These are phyloP conservation scores for Sylvia atricapilla DNA, from an alignment of 2,113 vertebrate genomes.

Conservation along the genomic window DNA sequence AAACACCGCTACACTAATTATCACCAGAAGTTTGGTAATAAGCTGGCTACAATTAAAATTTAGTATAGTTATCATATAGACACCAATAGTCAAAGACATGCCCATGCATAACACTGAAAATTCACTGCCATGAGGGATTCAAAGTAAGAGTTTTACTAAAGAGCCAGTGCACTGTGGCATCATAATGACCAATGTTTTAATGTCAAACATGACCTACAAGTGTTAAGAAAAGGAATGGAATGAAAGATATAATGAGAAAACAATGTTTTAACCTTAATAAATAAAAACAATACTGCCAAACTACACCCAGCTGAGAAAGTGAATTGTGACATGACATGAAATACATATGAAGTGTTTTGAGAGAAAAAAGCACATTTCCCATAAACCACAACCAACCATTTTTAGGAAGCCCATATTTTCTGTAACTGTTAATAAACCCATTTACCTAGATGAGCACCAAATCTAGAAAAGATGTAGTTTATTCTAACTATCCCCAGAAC, in stretches of 20 bases:
- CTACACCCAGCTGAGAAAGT: neutral
- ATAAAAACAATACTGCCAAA: neutral
- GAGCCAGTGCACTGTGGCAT: neutral
- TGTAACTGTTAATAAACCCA: neutral
- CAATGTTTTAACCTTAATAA: neutral
- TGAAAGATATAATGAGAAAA: neutral
- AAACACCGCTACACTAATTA: neutral
- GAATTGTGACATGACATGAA: neutral
- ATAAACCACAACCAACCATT: neutral
- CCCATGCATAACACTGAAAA: neutral
- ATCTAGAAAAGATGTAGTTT: neutral
- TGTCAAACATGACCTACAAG: neutral
- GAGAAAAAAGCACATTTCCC: neutral
- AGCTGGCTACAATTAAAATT: neutral
- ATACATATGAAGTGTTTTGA: neutral
- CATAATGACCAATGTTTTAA: neutral
- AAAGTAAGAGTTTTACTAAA: neutral
- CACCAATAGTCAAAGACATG: neutral
- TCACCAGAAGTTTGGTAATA: neutral
- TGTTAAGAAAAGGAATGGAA: neutral
- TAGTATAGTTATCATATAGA: neutral
- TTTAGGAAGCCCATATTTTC: neutral
- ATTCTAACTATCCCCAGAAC: neutral
- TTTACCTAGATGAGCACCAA: neutral
- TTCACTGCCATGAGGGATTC: rapidly evolving